Percentiles rank a stretch among this genome's conserved stretches.
Conservation (phyloP, 2,797 vertebrate species). For the Platyrinchus mystaceus region DNA sequence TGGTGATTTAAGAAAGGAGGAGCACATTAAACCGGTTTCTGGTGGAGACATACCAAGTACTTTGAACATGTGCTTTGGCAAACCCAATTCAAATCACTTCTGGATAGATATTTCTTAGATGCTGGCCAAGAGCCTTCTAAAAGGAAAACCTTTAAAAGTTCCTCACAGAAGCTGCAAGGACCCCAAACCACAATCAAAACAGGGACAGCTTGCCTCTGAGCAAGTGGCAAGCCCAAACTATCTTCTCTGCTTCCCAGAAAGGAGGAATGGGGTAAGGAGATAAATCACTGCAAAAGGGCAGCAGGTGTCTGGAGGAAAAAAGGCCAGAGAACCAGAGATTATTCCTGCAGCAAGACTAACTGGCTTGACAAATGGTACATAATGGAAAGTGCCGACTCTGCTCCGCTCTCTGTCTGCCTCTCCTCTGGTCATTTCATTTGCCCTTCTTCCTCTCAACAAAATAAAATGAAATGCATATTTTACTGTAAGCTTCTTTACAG, state of each 20-base stretch:
- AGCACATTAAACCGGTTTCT: neutral
- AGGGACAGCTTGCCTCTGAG: neutral
- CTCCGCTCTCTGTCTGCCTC: neutral
- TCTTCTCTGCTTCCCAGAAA: neutral
- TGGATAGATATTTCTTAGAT: neutral
- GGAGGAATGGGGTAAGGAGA: neutral
- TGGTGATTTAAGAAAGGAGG: neutral
- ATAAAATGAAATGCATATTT: conserved; percentile 22
- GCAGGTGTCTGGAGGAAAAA: conserved; percentile 9
- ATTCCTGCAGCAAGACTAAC: conserved; percentile 51
- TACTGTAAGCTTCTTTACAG: conserved; percentile 51
- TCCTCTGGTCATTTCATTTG: conserved; percentile 20
- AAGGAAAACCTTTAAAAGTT: neutral
- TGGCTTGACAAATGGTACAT: conserved; percentile 38
- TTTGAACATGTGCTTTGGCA: neutral
- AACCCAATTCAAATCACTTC: neutral
- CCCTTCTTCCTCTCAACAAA: conserved; percentile 24
- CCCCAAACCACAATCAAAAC: neutral
- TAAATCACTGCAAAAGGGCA: neutral
- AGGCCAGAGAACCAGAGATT: neutral
- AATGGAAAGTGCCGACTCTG: neutral
- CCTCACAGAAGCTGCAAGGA: neutral
- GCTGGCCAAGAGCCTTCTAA: neutral
- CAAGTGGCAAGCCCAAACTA: neutral
- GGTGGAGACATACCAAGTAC: neutral